phyloP scores from a whole-genome alignment of 2,113 vertebrate species.

The Chionis minor region DNA sequence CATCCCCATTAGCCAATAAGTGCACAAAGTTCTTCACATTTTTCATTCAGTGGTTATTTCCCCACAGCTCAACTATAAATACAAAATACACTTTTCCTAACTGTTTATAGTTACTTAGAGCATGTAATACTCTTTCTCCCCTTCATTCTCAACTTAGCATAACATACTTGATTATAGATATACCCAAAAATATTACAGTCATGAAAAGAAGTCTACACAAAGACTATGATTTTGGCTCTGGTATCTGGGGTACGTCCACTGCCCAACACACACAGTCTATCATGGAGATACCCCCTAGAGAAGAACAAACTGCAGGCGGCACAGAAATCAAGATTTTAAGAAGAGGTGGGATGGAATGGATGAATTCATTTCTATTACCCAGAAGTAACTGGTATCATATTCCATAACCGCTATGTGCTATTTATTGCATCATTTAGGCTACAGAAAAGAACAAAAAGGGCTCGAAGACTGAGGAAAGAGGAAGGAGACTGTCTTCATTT shows the following conservation, averaged over 20 bases:
- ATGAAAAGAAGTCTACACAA: background rate
- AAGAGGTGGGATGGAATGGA: background rate
- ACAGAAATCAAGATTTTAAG: background rate
- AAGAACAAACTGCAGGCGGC: background rate
- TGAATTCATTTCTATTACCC: background rate
- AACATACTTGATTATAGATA: background rate
- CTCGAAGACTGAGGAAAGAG: background rate
- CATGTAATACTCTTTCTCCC: background rate
- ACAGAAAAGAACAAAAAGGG: background rate
- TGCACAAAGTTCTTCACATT: slow-evolving; percentile 47
- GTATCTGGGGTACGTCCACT: background rate
- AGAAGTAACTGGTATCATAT: background rate
- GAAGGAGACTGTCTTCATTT: background rate
- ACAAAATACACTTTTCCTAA: slow-evolving; percentile 45
- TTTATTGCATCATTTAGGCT: background rate
- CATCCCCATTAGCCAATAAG: slow-evolving; percentile 60
- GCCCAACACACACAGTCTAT: background rate
- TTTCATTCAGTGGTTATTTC: slow-evolving; percentile 42
- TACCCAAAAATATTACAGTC: background rate
- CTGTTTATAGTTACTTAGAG: slow-evolving; percentile 14
- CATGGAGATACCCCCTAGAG: background rate
- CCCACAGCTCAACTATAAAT: slow-evolving; percentile 39
- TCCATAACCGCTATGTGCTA: background rate
- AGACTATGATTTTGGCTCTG: background rate
- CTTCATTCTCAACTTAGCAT: background rate